Evolutionary conservation across 2,888 invertebrate species (phyloP).

Genomic region (Pseudanteris insignis): DNA sequence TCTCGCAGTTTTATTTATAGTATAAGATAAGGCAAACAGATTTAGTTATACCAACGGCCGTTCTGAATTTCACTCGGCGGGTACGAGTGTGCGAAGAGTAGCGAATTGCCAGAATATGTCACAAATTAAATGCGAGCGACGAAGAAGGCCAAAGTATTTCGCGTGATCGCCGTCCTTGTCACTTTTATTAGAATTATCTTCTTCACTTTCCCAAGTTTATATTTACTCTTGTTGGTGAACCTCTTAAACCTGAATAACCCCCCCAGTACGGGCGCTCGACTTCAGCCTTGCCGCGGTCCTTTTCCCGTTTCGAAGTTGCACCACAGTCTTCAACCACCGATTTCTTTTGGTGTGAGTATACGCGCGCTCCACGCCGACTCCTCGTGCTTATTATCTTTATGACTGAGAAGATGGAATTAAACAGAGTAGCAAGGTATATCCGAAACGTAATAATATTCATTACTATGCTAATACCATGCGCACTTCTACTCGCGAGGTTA

Average conservation of each 20-base stretch:
- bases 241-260: conserved; percentile 62
- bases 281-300: too few species aligned
- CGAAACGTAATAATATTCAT: conserved; percentile 67
- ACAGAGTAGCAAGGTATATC: conserved; percentile 61
- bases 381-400: conserved; percentile 67
- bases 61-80: too few species aligned
- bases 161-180: conserved; percentile 57
- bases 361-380: conserved; percentile 50
- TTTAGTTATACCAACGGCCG: too few species aligned
- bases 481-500: conserved; percentile 57
- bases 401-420: conserved; percentile 67
- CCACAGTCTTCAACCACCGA: conserved; percentile 42
- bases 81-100: too few species aligned
- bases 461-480: conserved; percentile 66
- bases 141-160: conserved; percentile 55
- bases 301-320: conserved; percentile 44
- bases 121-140: conserved; percentile 65
- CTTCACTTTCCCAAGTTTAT: conserved; percentile 67
- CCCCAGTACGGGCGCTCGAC: conserved; percentile 41
- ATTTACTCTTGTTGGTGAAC: conserved; percentile 63
- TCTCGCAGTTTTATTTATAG: too few species aligned
- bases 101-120: conserved; percentile 66
- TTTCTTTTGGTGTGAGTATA: conserved; percentile 39
- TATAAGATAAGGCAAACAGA: too few species aligned
- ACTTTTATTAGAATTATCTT: conserved; percentile 68